Evolutionary conservation across 92 coral and sea anemone species (phyloP).

Genomic region (Actinernus sp.): DNA sequence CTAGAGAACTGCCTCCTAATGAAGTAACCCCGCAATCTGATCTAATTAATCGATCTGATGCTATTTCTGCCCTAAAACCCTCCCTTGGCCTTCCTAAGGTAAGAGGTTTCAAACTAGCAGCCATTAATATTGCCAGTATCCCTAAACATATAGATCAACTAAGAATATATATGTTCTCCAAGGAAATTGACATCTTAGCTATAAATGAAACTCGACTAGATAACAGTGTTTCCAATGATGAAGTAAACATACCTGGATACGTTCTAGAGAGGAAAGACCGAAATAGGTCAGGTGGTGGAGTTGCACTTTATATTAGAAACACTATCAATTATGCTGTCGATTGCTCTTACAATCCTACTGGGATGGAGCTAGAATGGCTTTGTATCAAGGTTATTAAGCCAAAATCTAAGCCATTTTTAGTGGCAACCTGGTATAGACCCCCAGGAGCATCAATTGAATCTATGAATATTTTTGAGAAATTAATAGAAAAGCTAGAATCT

Average conservation of each 20-base stretch:
- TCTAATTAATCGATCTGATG: too few species aligned
- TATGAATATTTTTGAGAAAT: not conserved
- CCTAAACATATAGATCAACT: slow-evolving; percentile 33
- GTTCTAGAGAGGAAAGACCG: slow-evolving; percentile 16
- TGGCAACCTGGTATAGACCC: not conserved
- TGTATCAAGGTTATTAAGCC: not conserved
- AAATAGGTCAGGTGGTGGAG: slow-evolving; percentile 28
- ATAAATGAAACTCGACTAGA: slow-evolving; percentile 41
- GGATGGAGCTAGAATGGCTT: not conserved
- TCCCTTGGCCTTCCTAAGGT: slow-evolving; percentile 1
- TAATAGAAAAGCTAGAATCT: not conserved
- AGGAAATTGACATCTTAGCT: slow-evolving; percentile 14
- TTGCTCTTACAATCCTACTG: not conserved
- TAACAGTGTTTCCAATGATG: not conserved
- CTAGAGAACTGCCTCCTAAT: too few species aligned
- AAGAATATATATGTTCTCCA: not conserved
- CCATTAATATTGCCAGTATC: slow-evolving; percentile 34
- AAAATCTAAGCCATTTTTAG: not conserved
- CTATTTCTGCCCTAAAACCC: too few species aligned
- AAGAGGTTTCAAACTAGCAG: slow-evolving; percentile 28
- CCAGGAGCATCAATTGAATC: not conserved
- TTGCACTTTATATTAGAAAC: slow-evolving; percentile 5
- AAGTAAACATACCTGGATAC: slow-evolving; percentile 21
- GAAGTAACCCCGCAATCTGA: too few species aligned
- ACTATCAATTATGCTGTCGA: not conserved